Conservation (phyloP, 2,797 vertebrate species). For the Amblyraja radiata region DNA sequence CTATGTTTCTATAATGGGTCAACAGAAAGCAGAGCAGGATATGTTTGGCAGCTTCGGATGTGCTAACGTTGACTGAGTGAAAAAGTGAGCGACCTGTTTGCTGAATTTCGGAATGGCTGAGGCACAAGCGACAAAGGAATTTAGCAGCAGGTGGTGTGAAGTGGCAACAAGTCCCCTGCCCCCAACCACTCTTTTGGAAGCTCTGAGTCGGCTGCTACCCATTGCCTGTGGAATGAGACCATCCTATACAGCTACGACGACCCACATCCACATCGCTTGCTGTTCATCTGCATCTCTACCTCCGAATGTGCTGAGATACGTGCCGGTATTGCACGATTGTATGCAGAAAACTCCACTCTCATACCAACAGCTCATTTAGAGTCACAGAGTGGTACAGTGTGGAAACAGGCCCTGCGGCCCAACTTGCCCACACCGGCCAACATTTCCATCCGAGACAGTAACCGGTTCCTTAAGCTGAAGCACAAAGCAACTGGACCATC, state of each 20-base stretch:
- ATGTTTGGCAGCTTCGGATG: background rate
- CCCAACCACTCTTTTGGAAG: no score
- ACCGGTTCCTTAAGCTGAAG: no score
- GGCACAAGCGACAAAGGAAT: background rate
- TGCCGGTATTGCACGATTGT: background rate
- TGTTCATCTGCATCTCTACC: background rate
- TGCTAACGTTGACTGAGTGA: background rate
- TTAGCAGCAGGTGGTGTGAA: background rate
- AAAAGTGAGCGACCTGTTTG: background rate
- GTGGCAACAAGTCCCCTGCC: no score
- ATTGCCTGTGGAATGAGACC: background rate
- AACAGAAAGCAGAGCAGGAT: background rate
- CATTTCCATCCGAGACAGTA: background rate
- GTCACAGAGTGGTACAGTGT: no score
- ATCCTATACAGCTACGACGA: background rate
- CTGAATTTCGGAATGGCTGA: background rate
- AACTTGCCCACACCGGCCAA: no score
- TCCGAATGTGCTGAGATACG: background rate
- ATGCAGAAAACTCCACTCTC: background rate
- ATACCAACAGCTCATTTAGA: background rate
- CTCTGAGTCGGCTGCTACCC: background rate
- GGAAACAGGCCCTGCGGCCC: no score
- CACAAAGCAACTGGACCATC: no score
- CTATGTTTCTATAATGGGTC: background rate
- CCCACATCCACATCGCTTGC: background rate